Evolutionary conservation across 2,888 invertebrate genomes (phyloP).

Genomic region (Tenodera sinensis): DNA sequence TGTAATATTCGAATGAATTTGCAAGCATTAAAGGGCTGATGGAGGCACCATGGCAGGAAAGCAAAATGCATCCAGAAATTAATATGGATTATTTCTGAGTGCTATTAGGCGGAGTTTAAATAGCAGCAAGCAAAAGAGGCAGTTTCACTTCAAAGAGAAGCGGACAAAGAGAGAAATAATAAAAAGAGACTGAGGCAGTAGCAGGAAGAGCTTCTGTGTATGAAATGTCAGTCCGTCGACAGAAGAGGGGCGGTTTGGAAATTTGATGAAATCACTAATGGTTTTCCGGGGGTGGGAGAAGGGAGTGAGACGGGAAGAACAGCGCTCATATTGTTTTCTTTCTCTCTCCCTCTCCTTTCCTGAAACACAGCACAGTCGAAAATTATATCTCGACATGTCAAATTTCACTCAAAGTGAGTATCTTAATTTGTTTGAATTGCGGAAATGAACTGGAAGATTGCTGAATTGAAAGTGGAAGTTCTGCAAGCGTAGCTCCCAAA

Average conservation of each 20-base stretch:
- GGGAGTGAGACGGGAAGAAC: not conserved
- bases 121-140: constrained; percentile 2
- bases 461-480: not conserved
- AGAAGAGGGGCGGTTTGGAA: not conserved
- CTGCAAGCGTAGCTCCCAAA: not conserved
- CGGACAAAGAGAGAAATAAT: constrained; percentile 15
- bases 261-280: constrained; percentile 26
- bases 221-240: constrained; percentile 10
- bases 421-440: not conserved
- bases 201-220: not conserved
- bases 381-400: not conserved
- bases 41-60: not conserved
- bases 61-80: constrained; percentile 29
- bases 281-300: not conserved
- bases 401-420: not conserved
- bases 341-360: not conserved
- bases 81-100: constrained; percentile 31
- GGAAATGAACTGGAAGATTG: not conserved
- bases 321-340: not conserved
- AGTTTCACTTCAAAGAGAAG: constrained; percentile 7
- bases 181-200: constrained; percentile 1
- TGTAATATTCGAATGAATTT: not conserved
- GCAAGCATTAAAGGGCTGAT: not conserved
- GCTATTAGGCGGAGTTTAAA: constrained; percentile 16
- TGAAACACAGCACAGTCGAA: not conserved